A percentile compares a stretch with the other conserved stretches of the same genome.
Evolutionary conservation across 2,888 invertebrate species (phyloP).

Genomic region (Scaptomyza polygonia): DNA sequence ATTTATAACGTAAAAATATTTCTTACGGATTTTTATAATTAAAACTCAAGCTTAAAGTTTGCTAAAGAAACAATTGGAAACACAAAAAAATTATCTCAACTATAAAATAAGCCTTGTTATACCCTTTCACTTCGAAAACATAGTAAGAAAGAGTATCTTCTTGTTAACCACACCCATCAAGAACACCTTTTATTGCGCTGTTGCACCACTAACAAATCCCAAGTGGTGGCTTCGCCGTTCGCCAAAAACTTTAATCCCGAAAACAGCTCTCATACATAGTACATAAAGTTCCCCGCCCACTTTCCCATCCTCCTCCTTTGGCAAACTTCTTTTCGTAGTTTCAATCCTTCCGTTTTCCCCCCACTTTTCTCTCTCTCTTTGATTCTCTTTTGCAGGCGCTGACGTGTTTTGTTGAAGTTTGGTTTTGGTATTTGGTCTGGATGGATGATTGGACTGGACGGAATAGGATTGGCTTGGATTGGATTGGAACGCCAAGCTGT

Average conservation of each 20-base stretch:
- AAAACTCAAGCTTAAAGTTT: no score
- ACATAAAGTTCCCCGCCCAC: constrained; percentile 31
- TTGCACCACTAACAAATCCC: constrained; percentile 26
- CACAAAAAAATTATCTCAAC: no score
- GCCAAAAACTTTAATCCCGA: constrained; percentile 37
- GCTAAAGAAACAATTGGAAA: not conserved
- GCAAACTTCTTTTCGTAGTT: constrained; percentile 15
- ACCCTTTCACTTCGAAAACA: no score
- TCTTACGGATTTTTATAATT: no score
- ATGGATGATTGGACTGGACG: constrained; percentile 23
- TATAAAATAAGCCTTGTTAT: no score
- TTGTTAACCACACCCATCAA: constrained; percentile 6
- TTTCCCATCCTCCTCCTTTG: not conserved
- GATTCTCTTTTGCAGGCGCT: constrained; percentile 60
- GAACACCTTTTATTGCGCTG: not conserved
- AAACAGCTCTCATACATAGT: constrained; percentile 32
- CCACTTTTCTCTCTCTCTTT: constrained; percentile 14
- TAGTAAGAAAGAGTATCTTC: constrained; percentile 20
- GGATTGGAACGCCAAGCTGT: constrained; percentile 25
- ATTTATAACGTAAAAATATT: not conserved
- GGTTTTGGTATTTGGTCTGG: constrained; percentile 61
- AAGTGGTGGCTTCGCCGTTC: constrained; percentile 42
- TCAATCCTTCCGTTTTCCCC: constrained; percentile 17
- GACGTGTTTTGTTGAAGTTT: constrained; percentile 69
- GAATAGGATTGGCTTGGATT: no score